phyloP scores from a whole-genome alignment of 30 jellyfish, hydroid and myxozoan genomes.

The Euphysa ruthae region DNA sequence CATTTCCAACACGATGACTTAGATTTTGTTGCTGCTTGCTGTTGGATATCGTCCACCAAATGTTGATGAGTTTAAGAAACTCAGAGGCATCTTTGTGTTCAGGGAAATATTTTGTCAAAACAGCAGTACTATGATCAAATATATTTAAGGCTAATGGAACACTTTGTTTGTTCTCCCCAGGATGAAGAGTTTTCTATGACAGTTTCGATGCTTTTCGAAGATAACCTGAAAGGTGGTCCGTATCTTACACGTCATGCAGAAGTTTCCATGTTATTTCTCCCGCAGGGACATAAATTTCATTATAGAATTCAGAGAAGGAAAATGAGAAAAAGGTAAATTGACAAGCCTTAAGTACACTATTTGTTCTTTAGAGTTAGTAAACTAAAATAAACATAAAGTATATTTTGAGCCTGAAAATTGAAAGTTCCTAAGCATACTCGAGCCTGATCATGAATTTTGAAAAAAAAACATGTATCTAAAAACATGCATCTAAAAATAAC shows the following conservation, averaged over 20 bases:
- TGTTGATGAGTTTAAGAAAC: background rate
- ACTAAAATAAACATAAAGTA: background rate
- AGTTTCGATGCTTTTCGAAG: no score
- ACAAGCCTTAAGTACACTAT: background rate
- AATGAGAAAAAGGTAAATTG: background rate
- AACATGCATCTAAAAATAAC: no score
- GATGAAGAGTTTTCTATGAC: no score
- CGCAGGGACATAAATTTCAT: background rate
- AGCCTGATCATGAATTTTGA: no score
- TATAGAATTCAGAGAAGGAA: background rate
- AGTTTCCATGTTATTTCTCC: constrained; percentile 1
- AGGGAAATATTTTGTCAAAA: background rate
- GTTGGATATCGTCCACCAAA: constrained; percentile 2
- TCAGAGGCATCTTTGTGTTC: background rate
- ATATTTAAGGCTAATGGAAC: background rate
- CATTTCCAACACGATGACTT: no score
- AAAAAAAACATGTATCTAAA: no score
- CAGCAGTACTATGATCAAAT: background rate
- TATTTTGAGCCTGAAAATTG: no score
- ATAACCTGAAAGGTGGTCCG: no score
- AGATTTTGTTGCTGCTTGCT: no score
- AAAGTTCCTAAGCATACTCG: no score
- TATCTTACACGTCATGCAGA: background rate
- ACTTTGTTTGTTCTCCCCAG: background rate
- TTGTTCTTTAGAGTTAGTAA: background rate